Conservation (phyloP, 2,888 invertebrate species). For the Drosophila merina region DNA sequence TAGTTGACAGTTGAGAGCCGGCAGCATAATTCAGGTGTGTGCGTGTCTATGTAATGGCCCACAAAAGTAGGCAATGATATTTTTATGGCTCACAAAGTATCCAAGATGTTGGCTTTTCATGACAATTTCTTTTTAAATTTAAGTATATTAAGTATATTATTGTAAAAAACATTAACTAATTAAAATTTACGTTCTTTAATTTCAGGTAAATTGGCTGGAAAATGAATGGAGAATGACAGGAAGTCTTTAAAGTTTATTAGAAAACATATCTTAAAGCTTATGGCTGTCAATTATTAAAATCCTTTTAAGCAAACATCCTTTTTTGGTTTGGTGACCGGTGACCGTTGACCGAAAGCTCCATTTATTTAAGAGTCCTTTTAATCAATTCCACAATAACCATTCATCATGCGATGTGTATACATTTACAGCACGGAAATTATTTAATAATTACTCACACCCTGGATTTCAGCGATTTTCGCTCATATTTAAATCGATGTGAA, state of each 20-base stretch:
- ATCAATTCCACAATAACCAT: constrained; percentile 46
- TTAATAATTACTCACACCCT: constrained; percentile 67
- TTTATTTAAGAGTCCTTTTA: constrained; percentile 62
- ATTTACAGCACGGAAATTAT: constrained; percentile 54
- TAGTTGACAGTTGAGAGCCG: constrained; percentile 44
- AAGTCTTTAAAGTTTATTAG: not conserved
- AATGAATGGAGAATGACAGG: not conserved
- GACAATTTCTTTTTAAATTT: not conserved
- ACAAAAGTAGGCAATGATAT: constrained; percentile 11
- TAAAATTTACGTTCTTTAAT: constrained; percentile 11
- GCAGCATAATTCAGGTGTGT: constrained; percentile 10
- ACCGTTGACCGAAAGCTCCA: constrained; percentile 31
- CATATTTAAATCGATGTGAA: constrained; percentile 23
- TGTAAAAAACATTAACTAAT: constrained; percentile 9
- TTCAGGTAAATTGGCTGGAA: constrained; percentile 41
- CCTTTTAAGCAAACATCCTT: not conserved
- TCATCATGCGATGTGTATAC: constrained; percentile 42
- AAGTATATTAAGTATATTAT: not conserved
- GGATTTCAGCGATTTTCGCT: constrained; percentile 26
- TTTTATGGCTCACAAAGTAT: constrained; percentile 3
- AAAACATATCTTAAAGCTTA: not conserved
- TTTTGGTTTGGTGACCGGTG: constrained; percentile 16
- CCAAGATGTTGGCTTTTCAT: not conserved
- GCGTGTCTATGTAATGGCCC: constrained; percentile 8
- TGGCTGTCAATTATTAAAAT: not conserved